phyloP scores from a whole-genome alignment of 2,888 invertebrate species.

The Drosophila diplacantha region DNA sequence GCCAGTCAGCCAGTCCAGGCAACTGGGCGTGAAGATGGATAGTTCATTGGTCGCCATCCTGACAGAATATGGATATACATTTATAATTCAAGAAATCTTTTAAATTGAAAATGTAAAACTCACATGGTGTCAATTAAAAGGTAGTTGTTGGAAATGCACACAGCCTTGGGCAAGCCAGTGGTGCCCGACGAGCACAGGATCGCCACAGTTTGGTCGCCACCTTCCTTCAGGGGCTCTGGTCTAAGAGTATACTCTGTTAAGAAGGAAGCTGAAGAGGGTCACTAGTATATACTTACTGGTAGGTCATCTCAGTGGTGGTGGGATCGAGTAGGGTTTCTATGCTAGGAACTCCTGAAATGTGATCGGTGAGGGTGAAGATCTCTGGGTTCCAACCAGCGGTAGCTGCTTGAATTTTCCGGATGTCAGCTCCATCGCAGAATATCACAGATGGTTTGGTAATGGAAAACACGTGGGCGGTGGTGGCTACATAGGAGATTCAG shows the following conservation, averaged over 20 bases:
- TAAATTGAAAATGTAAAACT: background rate
- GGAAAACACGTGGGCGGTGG: constrained; percentile 47
- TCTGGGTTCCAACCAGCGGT: constrained; percentile 56
- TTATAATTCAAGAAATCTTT: background rate
- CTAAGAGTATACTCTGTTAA: constrained; percentile 25
- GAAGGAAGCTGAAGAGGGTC: background rate
- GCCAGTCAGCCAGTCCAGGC: constrained; percentile 66
- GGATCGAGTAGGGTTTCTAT: constrained; percentile 55
- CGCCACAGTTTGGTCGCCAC: constrained; percentile 57
- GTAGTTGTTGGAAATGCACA: constrained; percentile 60
- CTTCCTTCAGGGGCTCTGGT: constrained; percentile 48
- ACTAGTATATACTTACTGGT: constrained; percentile 40
- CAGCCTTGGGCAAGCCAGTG: constrained; percentile 68
- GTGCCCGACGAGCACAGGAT: constrained; percentile 73
- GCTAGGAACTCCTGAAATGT: constrained; percentile 47
- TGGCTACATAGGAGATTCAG: constrained; percentile 24
- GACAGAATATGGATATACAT: background rate
- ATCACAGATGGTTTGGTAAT: constrained; percentile 58
- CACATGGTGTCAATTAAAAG: constrained; percentile 46
- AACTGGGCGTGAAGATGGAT: constrained; percentile 50
- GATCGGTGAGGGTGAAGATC: constrained; percentile 48
- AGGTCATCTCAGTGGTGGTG: constrained; percentile 51
- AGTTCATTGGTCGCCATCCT: constrained; percentile 50
- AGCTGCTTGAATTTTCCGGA: constrained; percentile 48
- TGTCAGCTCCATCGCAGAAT: constrained; percentile 59